Percentiles rank a stretch among this genome's conserved stretches.
These are phyloP conservation scores for Fulmarus glacialis DNA, from an alignment of 2,113 vertebrate species.

Conservation along the genomic window DNA sequence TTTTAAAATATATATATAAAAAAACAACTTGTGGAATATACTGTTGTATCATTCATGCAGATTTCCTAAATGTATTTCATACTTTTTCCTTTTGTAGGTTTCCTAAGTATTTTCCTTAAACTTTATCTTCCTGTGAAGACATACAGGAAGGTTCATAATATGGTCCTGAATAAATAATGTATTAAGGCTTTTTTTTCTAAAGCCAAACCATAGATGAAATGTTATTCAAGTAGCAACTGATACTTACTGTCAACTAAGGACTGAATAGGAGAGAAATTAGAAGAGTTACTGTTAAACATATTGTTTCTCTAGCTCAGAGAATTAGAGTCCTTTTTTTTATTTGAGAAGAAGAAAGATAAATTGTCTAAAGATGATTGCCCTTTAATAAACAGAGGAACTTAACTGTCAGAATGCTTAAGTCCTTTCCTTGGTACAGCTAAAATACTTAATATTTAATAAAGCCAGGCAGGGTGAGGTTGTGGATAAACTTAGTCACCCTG, in stretches of 20 bases:
- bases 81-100: not conserved
- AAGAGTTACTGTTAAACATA: not conserved
- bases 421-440: not conserved
- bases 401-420: not conserved
- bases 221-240: not conserved
- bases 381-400: not conserved
- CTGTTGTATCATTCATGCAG: not conserved
- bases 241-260: not conserved
- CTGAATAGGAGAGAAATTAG: not conserved
- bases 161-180: not conserved
- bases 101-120: not conserved
- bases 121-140: not conserved
- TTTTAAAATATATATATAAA: too few species aligned
- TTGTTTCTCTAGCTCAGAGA: not conserved
- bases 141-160: not conserved
- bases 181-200: not conserved
- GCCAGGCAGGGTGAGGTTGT: not conserved
- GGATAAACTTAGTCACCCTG: not conserved
- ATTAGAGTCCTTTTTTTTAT: not conserved
- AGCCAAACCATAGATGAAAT: not conserved
- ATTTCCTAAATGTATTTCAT: not conserved
- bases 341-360: not conserved
- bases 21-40: not conserved
- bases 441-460: constrained; percentile 2
- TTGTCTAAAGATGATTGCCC: not conserved